Conservation (phyloP, 2,888 invertebrate species). For the Rhyacophila evoluta region DNA sequence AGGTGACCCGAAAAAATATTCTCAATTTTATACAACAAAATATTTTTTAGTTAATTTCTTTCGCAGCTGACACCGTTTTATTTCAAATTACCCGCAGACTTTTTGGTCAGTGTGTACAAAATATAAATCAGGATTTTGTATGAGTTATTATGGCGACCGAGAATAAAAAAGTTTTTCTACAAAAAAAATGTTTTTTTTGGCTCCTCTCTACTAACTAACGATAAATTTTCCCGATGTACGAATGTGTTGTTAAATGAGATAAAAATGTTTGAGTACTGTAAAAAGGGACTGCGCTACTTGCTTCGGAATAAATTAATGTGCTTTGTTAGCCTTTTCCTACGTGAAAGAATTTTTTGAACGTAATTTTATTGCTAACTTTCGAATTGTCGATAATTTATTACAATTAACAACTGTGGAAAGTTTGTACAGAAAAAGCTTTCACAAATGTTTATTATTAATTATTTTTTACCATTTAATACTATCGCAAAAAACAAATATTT, state of each 20-base stretch:
- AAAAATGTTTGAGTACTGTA: constrained; percentile 10
- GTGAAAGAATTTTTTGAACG: not conserved
- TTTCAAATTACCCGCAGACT: constrained; percentile 5
- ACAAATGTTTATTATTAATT: too few species aligned
- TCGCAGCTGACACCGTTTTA: constrained; percentile 28
- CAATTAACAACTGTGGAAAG: too few species aligned
- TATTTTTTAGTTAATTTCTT: constrained; percentile 17
- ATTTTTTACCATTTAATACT: too few species aligned
- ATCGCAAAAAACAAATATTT: too few species aligned
- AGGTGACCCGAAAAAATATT: constrained; percentile 32
- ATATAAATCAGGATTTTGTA: constrained; percentile 14
- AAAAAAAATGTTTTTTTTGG: not conserved
- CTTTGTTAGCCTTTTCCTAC: not conserved
- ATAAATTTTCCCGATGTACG: constrained; percentile 22
- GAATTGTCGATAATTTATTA: not conserved
- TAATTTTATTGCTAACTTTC: not conserved
- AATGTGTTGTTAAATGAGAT: constrained; percentile 24
- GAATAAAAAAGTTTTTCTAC: constrained; percentile 10
- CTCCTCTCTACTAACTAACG: constrained; percentile 16
- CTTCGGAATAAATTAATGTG: not conserved
- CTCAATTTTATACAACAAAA: not conserved
- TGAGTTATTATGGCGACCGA: not conserved
- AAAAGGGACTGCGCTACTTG: not conserved
- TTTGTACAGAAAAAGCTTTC: too few species aligned
- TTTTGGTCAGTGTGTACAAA: constrained; percentile 25